Conservation (phyloP, 2,797 vertebrate species). For the Chelon auratus region DNA sequence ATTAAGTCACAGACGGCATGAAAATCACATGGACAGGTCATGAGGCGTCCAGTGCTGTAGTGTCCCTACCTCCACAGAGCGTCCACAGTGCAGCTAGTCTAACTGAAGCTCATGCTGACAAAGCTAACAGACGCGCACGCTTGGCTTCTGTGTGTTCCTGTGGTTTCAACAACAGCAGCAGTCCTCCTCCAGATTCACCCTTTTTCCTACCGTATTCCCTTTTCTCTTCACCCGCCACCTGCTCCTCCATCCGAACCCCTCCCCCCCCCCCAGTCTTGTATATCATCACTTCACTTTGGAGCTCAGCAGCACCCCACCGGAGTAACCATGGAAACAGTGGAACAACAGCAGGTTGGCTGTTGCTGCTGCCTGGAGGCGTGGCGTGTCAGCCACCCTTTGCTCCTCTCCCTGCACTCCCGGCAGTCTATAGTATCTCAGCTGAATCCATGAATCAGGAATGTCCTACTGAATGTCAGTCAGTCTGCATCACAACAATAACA, state of each 20-base stretch:
- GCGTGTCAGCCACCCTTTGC: constrained; percentile 67
- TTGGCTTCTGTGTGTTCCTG: constrained; percentile 40
- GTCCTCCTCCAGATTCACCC: constrained; percentile 29
- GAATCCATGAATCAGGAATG: constrained; percentile 44
- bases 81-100: constrained; percentile 27
- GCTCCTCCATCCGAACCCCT: constrained; percentile 64
- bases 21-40: constrained; percentile 13
- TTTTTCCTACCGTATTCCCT: constrained; percentile 48
- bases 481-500: constrained; percentile 14
- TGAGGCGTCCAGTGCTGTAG: constrained; percentile 27
- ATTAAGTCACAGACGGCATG: constrained; percentile 11
- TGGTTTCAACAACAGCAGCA: constrained; percentile 40
- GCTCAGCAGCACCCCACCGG: constrained; percentile 80
- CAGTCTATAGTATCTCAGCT: constrained; percentile 44
- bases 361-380: constrained; percentile 70
- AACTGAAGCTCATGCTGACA: constrained; percentile 38
- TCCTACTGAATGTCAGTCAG: constrained; percentile 35
- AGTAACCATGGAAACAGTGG: constrained; percentile 91
- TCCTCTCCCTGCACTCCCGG: constrained; percentile 35
- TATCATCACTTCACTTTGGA: constrained; percentile 63
- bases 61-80: constrained; percentile 15
- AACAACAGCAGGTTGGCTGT: constrained; percentile 86
- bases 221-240: constrained; percentile 60
- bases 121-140: constrained; percentile 35
- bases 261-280: constrained; percentile 70